These are phyloP conservation scores for Dendropsophus ebraccatus DNA, from an alignment of 2,113 vertebrate genomes.

Conservation along the genomic window DNA sequence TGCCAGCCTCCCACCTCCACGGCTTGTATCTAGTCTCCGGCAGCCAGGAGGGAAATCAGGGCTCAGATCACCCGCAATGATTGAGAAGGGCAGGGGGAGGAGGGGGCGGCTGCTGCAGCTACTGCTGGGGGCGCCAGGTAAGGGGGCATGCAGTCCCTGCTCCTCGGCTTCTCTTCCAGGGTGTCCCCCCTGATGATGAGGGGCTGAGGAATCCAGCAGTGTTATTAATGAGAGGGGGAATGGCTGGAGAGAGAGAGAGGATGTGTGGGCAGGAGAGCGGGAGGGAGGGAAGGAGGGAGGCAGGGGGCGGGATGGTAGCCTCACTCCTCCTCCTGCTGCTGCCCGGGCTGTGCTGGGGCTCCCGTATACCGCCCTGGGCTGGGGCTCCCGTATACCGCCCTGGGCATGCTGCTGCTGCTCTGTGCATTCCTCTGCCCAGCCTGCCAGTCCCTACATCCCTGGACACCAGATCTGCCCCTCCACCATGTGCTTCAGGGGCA, in stretches of 20 bases:
- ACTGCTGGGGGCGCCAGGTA: neutral
- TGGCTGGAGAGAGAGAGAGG: conserved; percentile 37
- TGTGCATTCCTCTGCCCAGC: too few relatives aligned
- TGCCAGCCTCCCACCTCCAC: conserved; percentile 29
- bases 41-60: neutral
- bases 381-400: too few relatives aligned
- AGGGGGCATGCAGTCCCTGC: conserved; percentile 36
- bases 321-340: neutral
- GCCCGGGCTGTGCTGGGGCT: neutral
- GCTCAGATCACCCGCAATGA: neutral
- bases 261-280: conserved; percentile 41
- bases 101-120: neutral
- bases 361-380: too few relatives aligned
- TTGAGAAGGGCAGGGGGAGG: neutral
- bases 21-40: conserved; percentile 2
- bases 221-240: conserved; percentile 58
- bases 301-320: neutral
- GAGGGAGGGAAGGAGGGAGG: neutral
- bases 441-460: too few relatives aligned
- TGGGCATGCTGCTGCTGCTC: too few relatives aligned
- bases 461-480: too few relatives aligned
- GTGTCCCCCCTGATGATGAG: conserved; percentile 52
- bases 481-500: too few relatives aligned
- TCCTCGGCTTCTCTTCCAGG: conserved; percentile 33
- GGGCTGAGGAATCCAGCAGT: conserved; percentile 54